Evolutionary conservation across 1,140 invertebrate species (phyloP), one percentile per base, ranked within the genome.

Genomic region (Eufriesea mexicana): DNA sequence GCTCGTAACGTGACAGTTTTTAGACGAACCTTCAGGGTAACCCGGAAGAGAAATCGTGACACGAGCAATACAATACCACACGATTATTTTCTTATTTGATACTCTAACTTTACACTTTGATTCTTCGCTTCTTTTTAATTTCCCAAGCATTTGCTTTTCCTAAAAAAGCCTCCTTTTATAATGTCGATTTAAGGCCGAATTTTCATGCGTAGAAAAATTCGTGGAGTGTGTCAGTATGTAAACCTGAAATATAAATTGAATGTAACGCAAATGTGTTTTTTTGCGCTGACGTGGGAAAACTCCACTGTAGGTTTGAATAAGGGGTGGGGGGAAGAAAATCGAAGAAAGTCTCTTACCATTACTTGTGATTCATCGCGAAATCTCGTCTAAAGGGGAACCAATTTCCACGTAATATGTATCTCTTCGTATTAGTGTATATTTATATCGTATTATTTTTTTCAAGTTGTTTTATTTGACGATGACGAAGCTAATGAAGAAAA

Each of bases 391-490:
- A 67, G 45, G 16, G 45, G 72, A 86, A 84, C 74, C 79, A 87
- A 79, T 70, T 59, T 74, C 59, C 35, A 59, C 28, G 16, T 62
- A 62, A 72, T 57, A 72, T 78, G 45, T 87, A 79, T 87, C 49
- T 74, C 74, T 82, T 76, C 70, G 79, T 78, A 78, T 57, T 78
- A 55, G 49, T 49, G 45, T 45, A 73, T 54, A 61, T 67, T 61
- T 74, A 64, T 42, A 64, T n/a, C 59, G 8, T n/a, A 73, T 75
- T 75, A 25, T 75, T 75, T 75, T 18, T 73, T 66, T 74, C 79
- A 64, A 47, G 76, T 79, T 51, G 42, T 88, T 77, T 85, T 71
- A 78, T 59, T 67, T 80, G 72, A 57, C 73, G 16, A 81, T 77
- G 67, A 78, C 74, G 28, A 84, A 55, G 66, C 51, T 84, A 70